Conservation (phyloP, 2,797 vertebrate species). For the Sardinella longiceps region DNA sequence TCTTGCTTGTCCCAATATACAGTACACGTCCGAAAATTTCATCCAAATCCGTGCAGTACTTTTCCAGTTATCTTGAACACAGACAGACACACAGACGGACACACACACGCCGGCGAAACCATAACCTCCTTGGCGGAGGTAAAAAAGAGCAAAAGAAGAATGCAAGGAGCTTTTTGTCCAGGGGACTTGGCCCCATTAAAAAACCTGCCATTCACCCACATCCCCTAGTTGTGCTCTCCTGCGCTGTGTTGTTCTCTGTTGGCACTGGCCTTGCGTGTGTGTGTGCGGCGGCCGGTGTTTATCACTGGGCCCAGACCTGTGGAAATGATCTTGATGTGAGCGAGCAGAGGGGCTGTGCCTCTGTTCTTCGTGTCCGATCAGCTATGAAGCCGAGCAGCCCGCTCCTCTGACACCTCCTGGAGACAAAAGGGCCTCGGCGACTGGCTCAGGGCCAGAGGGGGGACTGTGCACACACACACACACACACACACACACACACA, state of each 20-base stretch:
- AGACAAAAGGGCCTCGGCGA: constrained; percentile 27
- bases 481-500: too few species aligned
- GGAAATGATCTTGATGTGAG: constrained; percentile 59
- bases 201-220: constrained; percentile 23
- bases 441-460: background rate
- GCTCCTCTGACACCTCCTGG: constrained; percentile 31
- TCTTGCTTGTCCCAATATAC: too few species aligned
- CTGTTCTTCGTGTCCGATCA: constrained; percentile 33
- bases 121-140: too few species aligned
- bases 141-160: constrained; percentile 67
- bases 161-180: constrained; percentile 43
- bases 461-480: constrained; percentile 19
- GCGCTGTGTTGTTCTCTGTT: constrained; percentile 6
- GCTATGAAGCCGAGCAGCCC: constrained; percentile 31
- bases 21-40: too few species aligned
- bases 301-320: constrained; percentile 34
- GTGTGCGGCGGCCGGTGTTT: background rate
- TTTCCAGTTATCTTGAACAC: too few species aligned
- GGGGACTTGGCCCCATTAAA: constrained; percentile 40
- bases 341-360: constrained; percentile 38
- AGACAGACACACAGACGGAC: too few species aligned
- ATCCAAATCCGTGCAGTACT: too few species aligned
- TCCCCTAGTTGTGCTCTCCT: constrained; percentile 45
- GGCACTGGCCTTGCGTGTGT: constrained; percentile 15
- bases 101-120: too few species aligned